These are phyloP conservation scores for Onychomys arenicola DNA, from an alignment of 2,797 vertebrate species.

Conservation along the genomic window DNA sequence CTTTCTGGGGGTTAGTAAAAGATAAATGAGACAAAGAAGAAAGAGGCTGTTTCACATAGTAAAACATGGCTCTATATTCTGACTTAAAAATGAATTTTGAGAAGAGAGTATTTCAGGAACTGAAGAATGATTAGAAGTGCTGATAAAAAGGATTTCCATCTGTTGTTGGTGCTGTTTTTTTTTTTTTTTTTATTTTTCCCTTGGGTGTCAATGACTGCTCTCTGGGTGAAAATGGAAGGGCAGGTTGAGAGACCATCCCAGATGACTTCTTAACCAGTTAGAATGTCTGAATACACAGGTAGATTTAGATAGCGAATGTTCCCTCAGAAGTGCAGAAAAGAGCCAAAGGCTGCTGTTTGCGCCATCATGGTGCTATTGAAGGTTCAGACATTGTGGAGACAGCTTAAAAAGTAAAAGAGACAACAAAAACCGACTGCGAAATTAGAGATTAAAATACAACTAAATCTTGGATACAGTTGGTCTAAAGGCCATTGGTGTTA, in stretches of 20 bases:
- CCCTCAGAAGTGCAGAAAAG: background rate
- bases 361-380: background rate
- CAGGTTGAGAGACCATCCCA: background rate
- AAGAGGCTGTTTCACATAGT: background rate
- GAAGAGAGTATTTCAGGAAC: background rate
- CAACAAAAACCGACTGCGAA: background rate
- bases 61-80: background rate
- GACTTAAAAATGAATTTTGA: background rate
- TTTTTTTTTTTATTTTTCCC: background rate
- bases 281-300: background rate
- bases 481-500: background rate
- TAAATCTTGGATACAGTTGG: background rate
- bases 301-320: background rate
- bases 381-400: background rate
- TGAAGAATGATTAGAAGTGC: background rate
- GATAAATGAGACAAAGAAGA: background rate
- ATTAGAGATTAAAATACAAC: background rate
- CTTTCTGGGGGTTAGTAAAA: background rate
- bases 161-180: background rate
- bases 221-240: background rate
- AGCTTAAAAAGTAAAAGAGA: background rate
- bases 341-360: accelerated
- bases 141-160: background rate
- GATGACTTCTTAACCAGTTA: background rate
- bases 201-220: background rate